Conservation (phyloP, 2,797 vertebrate species). For the Sandelia bainsii region DNA sequence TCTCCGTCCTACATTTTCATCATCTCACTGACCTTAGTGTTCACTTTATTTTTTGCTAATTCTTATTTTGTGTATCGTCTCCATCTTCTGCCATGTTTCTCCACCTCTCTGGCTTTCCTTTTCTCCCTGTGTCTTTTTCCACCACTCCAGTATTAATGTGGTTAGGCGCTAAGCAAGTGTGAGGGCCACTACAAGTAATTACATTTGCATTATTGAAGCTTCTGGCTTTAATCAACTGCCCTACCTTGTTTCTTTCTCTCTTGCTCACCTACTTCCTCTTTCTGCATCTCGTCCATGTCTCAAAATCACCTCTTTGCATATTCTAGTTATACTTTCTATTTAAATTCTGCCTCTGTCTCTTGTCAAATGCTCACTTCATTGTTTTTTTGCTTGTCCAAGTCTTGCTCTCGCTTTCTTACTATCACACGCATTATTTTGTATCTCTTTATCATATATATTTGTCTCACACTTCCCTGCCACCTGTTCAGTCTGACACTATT, state of each 20-base stretch:
- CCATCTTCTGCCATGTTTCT: constrained; percentile 14
- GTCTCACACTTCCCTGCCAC: background rate
- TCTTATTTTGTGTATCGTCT: constrained; percentile 26
- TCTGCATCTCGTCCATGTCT: constrained; percentile 8
- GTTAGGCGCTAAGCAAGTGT: constrained; percentile 74
- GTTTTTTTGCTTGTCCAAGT: background rate
- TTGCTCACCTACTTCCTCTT: constrained; percentile 28
- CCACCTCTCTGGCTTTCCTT: background rate
- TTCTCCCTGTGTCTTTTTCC: constrained; percentile 22
- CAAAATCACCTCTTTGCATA: constrained; percentile 4
- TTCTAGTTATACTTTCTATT: background rate
- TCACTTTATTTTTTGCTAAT: constrained; percentile 8
- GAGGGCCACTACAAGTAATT: constrained; percentile 78
- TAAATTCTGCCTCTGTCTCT: background rate
- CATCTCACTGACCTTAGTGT: constrained; percentile 16
- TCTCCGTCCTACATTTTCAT: background rate
- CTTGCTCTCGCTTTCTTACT: constrained; percentile 6
- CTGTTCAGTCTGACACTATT: constrained; percentile 14
- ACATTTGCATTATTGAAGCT: constrained; percentile 86
- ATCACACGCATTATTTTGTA: constrained; percentile 1
- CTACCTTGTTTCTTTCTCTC: constrained; percentile 12
- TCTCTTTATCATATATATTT: background rate
- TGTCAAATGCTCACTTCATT: background rate
- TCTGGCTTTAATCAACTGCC: constrained; percentile 78
- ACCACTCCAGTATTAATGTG: constrained; percentile 63